Evolutionary conservation across 2,888 invertebrate species (phyloP), one percentile per base, ranked within the genome.

Genomic region (Sicus ferrugineus): DNA sequence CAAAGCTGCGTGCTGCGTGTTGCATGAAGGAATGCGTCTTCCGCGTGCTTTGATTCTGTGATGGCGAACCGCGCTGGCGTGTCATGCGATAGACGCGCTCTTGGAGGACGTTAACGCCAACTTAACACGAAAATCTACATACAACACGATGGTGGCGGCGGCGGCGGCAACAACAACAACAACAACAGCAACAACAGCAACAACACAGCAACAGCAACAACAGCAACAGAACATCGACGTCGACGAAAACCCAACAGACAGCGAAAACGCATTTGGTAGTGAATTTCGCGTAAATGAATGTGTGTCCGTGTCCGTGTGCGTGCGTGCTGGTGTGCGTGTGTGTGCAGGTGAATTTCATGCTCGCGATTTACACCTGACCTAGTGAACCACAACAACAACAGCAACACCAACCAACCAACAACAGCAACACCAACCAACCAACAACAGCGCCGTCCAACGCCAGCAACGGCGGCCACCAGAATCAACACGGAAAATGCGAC

Each of bases 41-140:
- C n/a, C n/a, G n/a, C n/a, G n/a, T n/a, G n/a, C n/a, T n/a, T n/a
- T n/a, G n/a, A n/a, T n/a, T n/a, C n/a, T n/a, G n/a, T n/a, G n/a
- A n/a, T n/a, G n/a, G n/a, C n/a, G n/a, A n/a, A n/a, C n/a, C 14
- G 1, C 5, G 42, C 16, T 67, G 67, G 58, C 67, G 67, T 67
- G 67, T 48, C 30, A 30, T 31, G 16, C 31, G 48, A 31, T 50
- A 58, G 67, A 31, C 34, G 65, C 42, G 48, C 56, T 30, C 48
- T 58, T 31, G 58, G 58, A 69, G 63, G 69, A 69, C 69, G 46
- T 69, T 69, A 69, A 69, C 69, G 58, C 58, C 64, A 64, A 69
- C 9, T 61, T 23, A 61, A 62, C 68, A 68, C 68, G 54, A 28
- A 34, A 42, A 68, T 62, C 56, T 52, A 54, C 42, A 64, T 63